Percentiles rank a stretch among this genome's conserved stretches.
These are phyloP conservation scores for Phania funesta DNA, from an alignment of 2,888 invertebrate genomes.

Conservation along the genomic window DNA sequence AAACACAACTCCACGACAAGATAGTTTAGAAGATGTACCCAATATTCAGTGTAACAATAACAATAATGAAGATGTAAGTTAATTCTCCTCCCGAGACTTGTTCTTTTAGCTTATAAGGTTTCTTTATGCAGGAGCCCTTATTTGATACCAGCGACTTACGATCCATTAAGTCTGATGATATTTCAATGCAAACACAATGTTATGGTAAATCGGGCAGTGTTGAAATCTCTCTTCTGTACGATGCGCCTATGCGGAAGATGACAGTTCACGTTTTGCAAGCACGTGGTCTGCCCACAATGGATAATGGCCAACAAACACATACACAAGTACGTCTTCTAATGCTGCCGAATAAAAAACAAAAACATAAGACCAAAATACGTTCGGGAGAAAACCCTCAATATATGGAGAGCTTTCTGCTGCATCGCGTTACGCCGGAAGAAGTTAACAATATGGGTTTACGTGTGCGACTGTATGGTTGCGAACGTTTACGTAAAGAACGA, in stretches of 20 bases:
- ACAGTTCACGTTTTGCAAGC: slow-evolving; percentile 95
- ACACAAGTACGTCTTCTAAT: slow-evolving; percentile 91
- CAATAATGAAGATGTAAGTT: slow-evolving; percentile 86
- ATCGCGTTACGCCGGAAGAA: slow-evolving; percentile 96
- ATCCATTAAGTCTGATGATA: slow-evolving; percentile 79
- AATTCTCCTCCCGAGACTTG: neutral
- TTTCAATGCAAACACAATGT: slow-evolving; percentile 80
- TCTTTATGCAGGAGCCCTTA: slow-evolving; percentile 77
- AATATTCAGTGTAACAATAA: slow-evolving; percentile 82
- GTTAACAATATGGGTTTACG: slow-evolving; percentile 95
- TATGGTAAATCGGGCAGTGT: slow-evolving; percentile 86
- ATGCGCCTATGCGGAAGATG: slow-evolving; percentile 95
- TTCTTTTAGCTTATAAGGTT: neutral
- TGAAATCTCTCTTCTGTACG: slow-evolving; percentile 93
- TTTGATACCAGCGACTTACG: slow-evolving; percentile 80
- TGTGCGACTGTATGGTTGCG: slow-evolving; percentile 94
- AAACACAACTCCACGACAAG: slow-evolving; percentile 71
- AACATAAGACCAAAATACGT: slow-evolving; percentile 95
- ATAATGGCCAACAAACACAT: slow-evolving; percentile 85
- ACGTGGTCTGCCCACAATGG: slow-evolving; percentile 87
- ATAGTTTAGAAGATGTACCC: slow-evolving; percentile 77
- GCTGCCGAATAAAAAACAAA: slow-evolving; percentile 95
- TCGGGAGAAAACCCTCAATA: slow-evolving; percentile 95
- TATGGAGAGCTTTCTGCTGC: slow-evolving; percentile 94
- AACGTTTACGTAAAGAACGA: slow-evolving; percentile 94